Conservation (phyloP, 2,888 invertebrate species). For the Peribatodes rhomboidaria region DNA sequence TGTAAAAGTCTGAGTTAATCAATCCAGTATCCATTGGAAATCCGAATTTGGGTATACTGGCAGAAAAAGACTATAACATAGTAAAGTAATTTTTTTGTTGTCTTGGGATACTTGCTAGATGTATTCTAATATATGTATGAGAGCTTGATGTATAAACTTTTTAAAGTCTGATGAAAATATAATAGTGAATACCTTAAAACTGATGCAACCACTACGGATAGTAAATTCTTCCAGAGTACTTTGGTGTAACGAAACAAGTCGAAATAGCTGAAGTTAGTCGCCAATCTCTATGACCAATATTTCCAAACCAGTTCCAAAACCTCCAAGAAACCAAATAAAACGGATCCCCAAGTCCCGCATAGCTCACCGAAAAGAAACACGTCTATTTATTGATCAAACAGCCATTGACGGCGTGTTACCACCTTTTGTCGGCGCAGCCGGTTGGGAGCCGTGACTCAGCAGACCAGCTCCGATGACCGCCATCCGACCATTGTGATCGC, state of each 20-base stretch:
- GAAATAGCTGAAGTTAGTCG: background rate
- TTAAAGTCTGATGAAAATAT: no score
- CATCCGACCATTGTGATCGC: slow-evolving; percentile 79
- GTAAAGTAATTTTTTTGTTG: no score
- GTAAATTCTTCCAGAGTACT: no score
- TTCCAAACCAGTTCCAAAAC: background rate
- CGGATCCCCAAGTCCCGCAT: slow-evolving; percentile 45
- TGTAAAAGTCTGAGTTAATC: no score
- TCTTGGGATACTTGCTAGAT: no score
- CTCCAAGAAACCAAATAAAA: slow-evolving; percentile 43
- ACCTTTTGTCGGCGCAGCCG: slow-evolving; percentile 76
- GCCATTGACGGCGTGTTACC: slow-evolving; percentile 83
- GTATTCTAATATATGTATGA: no score
- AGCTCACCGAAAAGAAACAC: slow-evolving; percentile 62
- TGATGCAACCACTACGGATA: no score
- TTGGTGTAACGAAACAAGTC: no score
- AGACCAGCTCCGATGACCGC: slow-evolving; percentile 62
- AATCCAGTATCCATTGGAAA: no score
- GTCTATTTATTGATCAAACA: slow-evolving; percentile 83
- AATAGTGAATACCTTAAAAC: background rate
- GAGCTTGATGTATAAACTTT: no score
- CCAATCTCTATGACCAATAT: background rate
- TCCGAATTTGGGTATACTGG: no score
- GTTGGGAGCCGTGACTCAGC: slow-evolving; percentile 79
- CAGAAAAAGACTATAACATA: no score